These are phyloP conservation scores for Eulimnadia texana DNA, from an alignment of 1,140 invertebrate genomes.

Conservation along the genomic window DNA sequence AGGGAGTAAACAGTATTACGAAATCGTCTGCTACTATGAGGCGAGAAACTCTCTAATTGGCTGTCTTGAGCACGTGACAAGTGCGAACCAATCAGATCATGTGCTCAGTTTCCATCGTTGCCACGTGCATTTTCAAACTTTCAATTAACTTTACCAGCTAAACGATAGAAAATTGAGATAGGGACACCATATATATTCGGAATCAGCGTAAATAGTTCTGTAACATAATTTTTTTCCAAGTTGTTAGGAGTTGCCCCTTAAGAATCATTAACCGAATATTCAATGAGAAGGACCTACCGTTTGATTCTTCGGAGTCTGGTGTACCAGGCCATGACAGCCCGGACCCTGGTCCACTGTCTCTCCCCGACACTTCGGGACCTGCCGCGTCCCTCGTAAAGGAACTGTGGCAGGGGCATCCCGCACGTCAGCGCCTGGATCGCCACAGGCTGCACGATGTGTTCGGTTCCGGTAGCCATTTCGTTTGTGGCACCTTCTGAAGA, in stretches of 20 bases:
- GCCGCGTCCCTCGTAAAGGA: neutral
- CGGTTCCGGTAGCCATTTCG: no score
- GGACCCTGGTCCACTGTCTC: constrained; percentile 58
- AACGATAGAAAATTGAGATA: no score
- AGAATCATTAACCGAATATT: neutral
- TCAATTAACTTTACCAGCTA: no score
- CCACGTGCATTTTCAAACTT: no score
- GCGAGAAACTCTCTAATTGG: neutral
- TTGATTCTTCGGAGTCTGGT: constrained; percentile 71
- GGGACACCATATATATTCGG: no score
- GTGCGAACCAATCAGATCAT: neutral
- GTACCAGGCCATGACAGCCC: constrained; percentile 72
- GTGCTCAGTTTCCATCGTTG: no score
- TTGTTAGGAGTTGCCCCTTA: neutral
- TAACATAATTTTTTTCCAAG: neutral
- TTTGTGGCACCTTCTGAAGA: no score
- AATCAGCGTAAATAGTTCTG: neutral
- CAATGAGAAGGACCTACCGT: constrained; percentile 53
- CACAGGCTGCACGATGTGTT: neutral
- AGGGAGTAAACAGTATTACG: no score
- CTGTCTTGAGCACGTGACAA: neutral
- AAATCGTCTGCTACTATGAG: no score
- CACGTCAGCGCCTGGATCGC: neutral
- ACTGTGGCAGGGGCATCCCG: neutral
- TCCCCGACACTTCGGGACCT: constrained; percentile 38